phyloP scores from a whole-genome alignment of 1,140 invertebrate genomes.

The Phthorimaea operculella region DNA sequence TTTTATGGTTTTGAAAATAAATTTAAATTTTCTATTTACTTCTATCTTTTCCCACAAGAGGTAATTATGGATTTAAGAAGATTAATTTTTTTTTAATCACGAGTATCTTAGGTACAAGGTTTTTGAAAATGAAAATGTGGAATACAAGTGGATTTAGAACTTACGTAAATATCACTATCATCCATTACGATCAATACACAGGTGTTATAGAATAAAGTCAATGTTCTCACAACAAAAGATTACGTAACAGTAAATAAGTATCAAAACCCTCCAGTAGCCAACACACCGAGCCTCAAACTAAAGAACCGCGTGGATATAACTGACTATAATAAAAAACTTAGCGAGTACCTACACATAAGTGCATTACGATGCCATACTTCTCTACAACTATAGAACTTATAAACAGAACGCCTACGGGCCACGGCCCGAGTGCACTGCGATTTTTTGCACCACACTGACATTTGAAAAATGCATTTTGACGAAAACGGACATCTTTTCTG shows the following conservation, averaged over 20 bases:
- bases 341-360: conserved; percentile 61
- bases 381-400: conserved; percentile 60
- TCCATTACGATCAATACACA: no score
- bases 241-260: conserved; percentile 31
- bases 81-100: no score
- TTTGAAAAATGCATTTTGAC: conserved; percentile 66
- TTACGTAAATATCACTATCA: no score
- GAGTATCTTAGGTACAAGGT: no score
- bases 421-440: conserved; percentile 44
- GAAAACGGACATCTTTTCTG: conserved; percentile 43
- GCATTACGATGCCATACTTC: conserved; percentile 51
- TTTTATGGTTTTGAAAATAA: no score
- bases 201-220: no score
- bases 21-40: no score
- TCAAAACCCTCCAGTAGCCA: conserved; percentile 33
- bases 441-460: conserved; percentile 58
- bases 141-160: no score
- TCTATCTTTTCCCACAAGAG: no score
- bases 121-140: no score
- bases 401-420: conserved; percentile 56
- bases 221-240: conserved; percentile 4
- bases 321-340: conserved; percentile 65
- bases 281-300: conserved; percentile 46
- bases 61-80: no score
- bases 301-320: conserved; percentile 57